These are phyloP conservation scores for Palythoa grandiflora DNA, from an alignment of 92 coral and sea anemone species.

Conservation along the genomic window DNA sequence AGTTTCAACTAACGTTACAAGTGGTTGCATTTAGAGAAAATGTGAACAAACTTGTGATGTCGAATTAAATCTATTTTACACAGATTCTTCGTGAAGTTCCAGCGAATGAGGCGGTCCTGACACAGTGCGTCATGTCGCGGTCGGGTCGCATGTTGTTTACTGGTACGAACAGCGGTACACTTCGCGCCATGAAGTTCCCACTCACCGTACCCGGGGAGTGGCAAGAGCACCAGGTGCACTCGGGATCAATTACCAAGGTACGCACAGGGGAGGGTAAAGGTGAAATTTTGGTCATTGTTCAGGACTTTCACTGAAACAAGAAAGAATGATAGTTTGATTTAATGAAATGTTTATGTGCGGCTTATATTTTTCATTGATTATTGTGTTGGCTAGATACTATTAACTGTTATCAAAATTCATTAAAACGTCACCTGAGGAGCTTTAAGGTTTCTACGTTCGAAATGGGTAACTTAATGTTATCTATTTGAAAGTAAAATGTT, in stretches of 20 bases:
- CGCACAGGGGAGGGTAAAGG: slow-evolving; percentile 24
- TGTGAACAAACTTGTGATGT: neutral
- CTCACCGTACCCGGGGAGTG: slow-evolving; percentile 99
- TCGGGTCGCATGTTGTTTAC: slow-evolving; percentile 97
- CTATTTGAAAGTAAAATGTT: too few relatives aligned
- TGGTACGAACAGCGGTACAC: slow-evolving; percentile 93
- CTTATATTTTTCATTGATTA: too few relatives aligned
- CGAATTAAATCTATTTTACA: neutral
- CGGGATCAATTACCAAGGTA: slow-evolving; percentile 94
- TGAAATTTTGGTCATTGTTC: neutral
- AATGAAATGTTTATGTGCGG: too few relatives aligned
- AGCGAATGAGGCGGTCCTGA: slow-evolving; percentile 87
- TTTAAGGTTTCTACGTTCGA: too few relatives aligned
- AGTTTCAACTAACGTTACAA: too few relatives aligned
- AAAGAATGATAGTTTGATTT: neutral
- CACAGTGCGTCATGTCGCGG: slow-evolving; percentile 98
- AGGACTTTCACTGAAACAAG: neutral
- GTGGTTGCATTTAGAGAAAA: too few relatives aligned
- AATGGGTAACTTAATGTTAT: too few relatives aligned
- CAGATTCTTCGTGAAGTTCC: slow-evolving; percentile 98
- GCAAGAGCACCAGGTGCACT: slow-evolving; percentile 98
- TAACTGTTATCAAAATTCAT: too few relatives aligned
- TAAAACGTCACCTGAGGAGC: too few relatives aligned
- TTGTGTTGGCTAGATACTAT: too few relatives aligned
- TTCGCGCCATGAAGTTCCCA: slow-evolving; percentile 98